Evolutionary conservation across 2,888 invertebrate genomes (phyloP).

Genomic region (Nesidiocoris tenuis): DNA sequence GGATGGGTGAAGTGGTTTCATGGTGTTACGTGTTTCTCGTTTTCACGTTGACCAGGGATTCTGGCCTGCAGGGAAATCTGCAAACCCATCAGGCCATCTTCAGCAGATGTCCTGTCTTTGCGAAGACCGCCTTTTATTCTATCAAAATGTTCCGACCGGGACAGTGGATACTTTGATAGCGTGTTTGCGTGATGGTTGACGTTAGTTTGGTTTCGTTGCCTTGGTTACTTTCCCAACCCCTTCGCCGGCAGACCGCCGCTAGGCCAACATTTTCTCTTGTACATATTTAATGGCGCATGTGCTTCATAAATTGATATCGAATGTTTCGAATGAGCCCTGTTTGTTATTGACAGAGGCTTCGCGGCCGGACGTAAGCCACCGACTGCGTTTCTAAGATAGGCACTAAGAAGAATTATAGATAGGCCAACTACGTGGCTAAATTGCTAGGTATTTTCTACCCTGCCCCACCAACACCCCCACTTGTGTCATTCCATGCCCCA

Average conservation of each 20-base stretch:
- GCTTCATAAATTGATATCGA: slow-evolving; percentile 45
- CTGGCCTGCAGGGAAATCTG: too few relatives aligned
- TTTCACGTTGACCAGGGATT: too few relatives aligned
- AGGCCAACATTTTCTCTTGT: slow-evolving; percentile 43
- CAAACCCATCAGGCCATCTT: too few relatives aligned
- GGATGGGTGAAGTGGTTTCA: too few relatives aligned
- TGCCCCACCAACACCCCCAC: not conserved
- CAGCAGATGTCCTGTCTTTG: not conserved
- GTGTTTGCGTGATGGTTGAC: slow-evolving; percentile 38
- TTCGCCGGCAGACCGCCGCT: slow-evolving; percentile 4
- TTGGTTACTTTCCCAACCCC: slow-evolving; percentile 19
- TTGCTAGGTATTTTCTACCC: not conserved
- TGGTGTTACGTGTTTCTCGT: too few relatives aligned
- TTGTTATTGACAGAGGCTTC: slow-evolving; percentile 37
- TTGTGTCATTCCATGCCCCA: too few relatives aligned
- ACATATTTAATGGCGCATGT: slow-evolving; percentile 42
- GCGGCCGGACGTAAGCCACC: not conserved
- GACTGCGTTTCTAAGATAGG: slow-evolving; percentile 7
- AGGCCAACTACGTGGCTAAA: not conserved
- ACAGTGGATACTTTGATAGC: slow-evolving; percentile 25
- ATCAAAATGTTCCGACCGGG: not conserved
- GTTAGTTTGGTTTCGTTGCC: slow-evolving; percentile 41
- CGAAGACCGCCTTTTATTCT: not conserved
- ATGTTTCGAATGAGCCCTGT: slow-evolving; percentile 33
- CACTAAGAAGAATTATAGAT: slow-evolving; percentile 27